Evolutionary conservation across 2,888 invertebrate species (phyloP).

Genomic region (Dascillus cervinus): DNA sequence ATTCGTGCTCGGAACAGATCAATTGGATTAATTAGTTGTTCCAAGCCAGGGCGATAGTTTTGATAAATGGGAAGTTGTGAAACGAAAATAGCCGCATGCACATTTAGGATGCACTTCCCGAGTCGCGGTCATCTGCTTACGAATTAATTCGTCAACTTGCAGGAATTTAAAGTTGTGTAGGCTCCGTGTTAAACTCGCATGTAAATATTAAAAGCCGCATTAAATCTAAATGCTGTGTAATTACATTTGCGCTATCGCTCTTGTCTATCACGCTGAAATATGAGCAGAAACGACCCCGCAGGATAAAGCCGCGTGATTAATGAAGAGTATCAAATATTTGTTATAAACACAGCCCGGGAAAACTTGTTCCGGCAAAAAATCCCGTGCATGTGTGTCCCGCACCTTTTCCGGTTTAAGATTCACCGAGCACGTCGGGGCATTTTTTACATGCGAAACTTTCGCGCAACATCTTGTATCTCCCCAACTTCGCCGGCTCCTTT

Average conservation of each 20-base stretch:
- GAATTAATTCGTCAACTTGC: constrained; percentile 22
- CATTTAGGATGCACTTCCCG: too few species aligned
- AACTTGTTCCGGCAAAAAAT: too few species aligned
- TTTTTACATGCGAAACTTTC: constrained; percentile 30
- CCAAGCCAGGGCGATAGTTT: too few species aligned
- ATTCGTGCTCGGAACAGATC: too few species aligned
- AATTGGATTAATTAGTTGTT: too few species aligned
- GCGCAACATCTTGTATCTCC: constrained; percentile 30
- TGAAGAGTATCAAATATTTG: constrained; percentile 28
- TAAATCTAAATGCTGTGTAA: constrained; percentile 29
- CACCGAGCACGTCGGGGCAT: constrained; percentile 24
- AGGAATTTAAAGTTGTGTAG: constrained; percentile 23
- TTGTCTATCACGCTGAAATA: constrained; percentile 26
- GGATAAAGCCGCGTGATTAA: constrained; percentile 28
- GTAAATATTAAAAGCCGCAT: constrained; percentile 30
- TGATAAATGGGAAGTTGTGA: too few species aligned
- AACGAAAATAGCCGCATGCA: too few species aligned
- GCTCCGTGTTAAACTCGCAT: constrained; percentile 21
- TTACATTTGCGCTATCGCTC: constrained; percentile 25
- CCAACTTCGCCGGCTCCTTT: constrained; percentile 19
- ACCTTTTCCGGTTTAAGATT: constrained; percentile 17
- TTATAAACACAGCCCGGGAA: too few species aligned
- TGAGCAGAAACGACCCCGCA: constrained; percentile 19
- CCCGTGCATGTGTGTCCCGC: too few species aligned
- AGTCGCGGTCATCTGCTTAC: too few species aligned